phyloP scores from a whole-genome alignment of 2,888 invertebrate species.

The Entomobrya proxima region DNA sequence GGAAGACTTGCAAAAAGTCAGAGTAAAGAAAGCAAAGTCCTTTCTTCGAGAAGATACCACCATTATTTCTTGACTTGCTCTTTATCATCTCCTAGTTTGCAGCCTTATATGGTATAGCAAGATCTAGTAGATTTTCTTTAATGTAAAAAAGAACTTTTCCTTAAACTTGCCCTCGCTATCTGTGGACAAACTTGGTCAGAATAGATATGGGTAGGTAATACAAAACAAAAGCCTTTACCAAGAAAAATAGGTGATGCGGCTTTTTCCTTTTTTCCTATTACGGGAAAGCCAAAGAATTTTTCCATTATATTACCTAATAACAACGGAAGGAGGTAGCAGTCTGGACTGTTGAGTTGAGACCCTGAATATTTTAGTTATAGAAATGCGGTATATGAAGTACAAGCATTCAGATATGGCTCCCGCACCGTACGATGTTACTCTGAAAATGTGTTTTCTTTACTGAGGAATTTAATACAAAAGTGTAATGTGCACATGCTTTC shows the following conservation, averaged over 20 bases:
- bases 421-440: neutral
- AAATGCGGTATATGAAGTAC: too few species aligned
- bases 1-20: neutral
- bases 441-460: neutral
- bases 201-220: slow-evolving; percentile 1
- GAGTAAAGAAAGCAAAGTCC: too few species aligned
- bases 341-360: neutral
- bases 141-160: neutral
- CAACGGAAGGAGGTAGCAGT: neutral
- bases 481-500: neutral
- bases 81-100: neutral
- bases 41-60: too few species aligned
- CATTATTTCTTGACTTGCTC: neutral
- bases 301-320: slow-evolving; percentile 25
- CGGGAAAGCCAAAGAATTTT: neutral
- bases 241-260: slow-evolving; percentile 7
- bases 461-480: neutral
- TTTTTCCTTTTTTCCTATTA: neutral
- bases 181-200: neutral
- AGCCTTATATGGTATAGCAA: neutral
- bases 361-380: neutral
- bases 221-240: neutral
- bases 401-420: too few species aligned
- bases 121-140: neutral
- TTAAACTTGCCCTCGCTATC: neutral